Base-by-base conservation (phyloP, 2,113 vertebrate genomes). In the Sakesphorus luctuosus region DNA sequence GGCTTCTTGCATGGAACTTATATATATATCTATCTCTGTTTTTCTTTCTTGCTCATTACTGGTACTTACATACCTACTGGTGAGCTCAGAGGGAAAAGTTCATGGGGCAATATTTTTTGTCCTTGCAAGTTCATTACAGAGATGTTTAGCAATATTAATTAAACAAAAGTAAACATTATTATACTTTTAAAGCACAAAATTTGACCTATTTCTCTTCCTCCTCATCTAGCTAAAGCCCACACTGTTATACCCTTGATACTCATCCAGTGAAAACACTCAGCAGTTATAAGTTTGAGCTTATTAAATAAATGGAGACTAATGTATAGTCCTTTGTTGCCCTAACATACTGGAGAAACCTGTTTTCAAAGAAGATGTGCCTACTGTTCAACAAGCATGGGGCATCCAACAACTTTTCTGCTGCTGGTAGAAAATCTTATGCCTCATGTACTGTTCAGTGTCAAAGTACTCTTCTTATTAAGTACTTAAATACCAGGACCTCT, bases 1-100 rank as follows among this genome's bases (percentile, higher is more conserved):
- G 75, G 23, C 63, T 92, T 86, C 72, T 58, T 59, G 20, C 29
- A 25, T 56, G 19, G 83, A 83, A 59, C 31, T 18, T 53, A 0
- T 2, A 8, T n/a, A 7, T 43, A 11, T 14, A 6, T 50, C 5
- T 35, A 0, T 59, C 18, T 66, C 33, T 0, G 1, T 66, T 92
- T 95, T 80, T 72, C 20, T 58, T 82, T 36, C 53, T 56, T 75
- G 36, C 11, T 62, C 15, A 3, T 58, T 40, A 19, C 19, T 38
- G 18, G 1, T 73, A 18, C 43, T 46, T 47, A 2, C 36, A 25
- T 62, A 43, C 40, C 40, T 43, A 13, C 40, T 33, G 25, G 7
- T 31, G 56, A 86, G 14, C 40, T 63, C 23, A 31, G 17, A 56
- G 36, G 17, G 13, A 50, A 50, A 73, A 63, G 13, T 46, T 93